Base-by-base conservation (phyloP, 2,113 vertebrate species). In the Climacteris rufus region DNA sequence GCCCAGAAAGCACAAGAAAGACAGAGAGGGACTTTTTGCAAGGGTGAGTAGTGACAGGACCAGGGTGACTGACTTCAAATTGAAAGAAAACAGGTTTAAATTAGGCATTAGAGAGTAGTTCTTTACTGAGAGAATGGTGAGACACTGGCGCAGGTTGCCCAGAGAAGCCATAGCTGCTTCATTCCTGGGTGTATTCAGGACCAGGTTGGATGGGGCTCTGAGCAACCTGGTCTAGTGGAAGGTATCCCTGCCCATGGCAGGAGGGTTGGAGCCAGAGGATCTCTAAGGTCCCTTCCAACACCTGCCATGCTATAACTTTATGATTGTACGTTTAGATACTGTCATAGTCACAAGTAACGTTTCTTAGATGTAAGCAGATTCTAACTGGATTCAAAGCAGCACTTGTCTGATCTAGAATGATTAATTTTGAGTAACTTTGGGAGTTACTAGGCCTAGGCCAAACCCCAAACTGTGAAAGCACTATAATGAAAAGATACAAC, bases 371-470 rank as follows among this genome's bases (percentile, higher is more conserved):
- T 77, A 91, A 96, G 63, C 44, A 91, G 61, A 90, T 83, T 95
- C 54, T 84, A 93, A 88, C 39, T 60, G 15, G 15, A 85, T 54
- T 71, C 27, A 40, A 81, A 94, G 63, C 31, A 71, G 11, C 14
- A 86, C 81, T 90, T 68, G 75, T 64, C 18, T 95, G 60, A 78
- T 54, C n/a, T 80, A 87, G 6, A 27, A 39, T 64, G 59, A 93
- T 74, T 94, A 82, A 65, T 81, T 91, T 88, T 44, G 7, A 74
- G 25, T 82, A 74, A 84, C 35, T 91, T 79, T 94, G 37, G 25
- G 84, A 90, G 56, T 52, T 70, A 78, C 69, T 90, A 97, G 35
- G 76, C 25, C 8, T 68, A 89, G 74, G 42, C 42, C 57, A 94
- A 92, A 84, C 42, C 72, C 94, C 68, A 78, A 83, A 44, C 15